phyloP scores from a whole-genome alignment of 2,113 vertebrate species.

The Phoxinus phoxinus region DNA sequence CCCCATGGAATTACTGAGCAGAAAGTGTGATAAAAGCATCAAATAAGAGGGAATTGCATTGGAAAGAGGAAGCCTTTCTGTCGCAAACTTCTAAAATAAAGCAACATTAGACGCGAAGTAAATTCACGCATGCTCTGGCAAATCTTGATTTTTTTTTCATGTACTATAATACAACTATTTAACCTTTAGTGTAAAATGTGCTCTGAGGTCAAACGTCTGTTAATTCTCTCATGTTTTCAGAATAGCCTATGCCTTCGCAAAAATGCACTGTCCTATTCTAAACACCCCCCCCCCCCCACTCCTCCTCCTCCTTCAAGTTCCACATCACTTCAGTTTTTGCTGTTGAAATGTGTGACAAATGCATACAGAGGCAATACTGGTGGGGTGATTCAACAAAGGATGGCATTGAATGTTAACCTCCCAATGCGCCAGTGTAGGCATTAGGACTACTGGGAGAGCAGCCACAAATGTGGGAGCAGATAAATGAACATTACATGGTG shows the following conservation, averaged over 20 bases:
- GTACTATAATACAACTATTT: background rate
- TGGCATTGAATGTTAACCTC: conserved; percentile 82
- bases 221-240: background rate
- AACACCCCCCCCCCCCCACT: background rate
- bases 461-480: conserved; percentile 77
- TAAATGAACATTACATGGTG: conserved; percentile 89
- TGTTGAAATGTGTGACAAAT: conserved; percentile 45
- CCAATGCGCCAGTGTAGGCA: conserved; percentile 79
- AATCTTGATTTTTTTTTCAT: background rate
- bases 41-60: background rate
- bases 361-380: conserved; percentile 37
- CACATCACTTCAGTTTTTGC: conserved; percentile 28
- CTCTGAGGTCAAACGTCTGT: conserved; percentile 33
- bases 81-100: conserved; percentile 9
- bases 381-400: conserved; percentile 80
- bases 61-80: background rate
- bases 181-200: conserved; percentile 1
- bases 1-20: background rate
- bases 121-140: background rate
- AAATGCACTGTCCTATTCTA: conserved; percentile 25
- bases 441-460: conserved; percentile 64
- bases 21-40: background rate
- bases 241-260: background rate
- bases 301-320: background rate
- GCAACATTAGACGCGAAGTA: background rate